Base-by-base conservation (phyloP, 2,797 vertebrate species). In the Pangasius sanitwongsei region DNA sequence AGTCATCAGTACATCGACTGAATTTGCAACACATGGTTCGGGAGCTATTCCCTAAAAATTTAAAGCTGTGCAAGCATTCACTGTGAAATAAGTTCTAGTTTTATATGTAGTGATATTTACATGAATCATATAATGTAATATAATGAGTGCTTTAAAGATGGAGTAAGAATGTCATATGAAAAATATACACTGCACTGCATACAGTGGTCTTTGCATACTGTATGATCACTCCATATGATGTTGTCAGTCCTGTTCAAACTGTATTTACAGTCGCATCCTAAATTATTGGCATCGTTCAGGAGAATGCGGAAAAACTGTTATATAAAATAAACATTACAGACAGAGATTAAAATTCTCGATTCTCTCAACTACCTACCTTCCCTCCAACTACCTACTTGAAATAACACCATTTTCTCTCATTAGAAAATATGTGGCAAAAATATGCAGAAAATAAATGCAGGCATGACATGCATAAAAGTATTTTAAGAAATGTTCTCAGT, bases 11-110 rank as follows among this genome's bases (percentile, higher is more conserved):
- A 83, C 23, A 25, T 37, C 6, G 50, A 53, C 63, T 34, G 7
- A 67, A n/a, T 41, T 69, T 84, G 8, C 61, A 31, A 18, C 55
- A 41, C 80, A 83, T 83, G 25, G 37, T 48, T 44, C 0, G 4
- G 34, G 37, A 69, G 83, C n/a, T 34, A 34, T 70, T n/a, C 65
- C n/a, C 65, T 37, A 85, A 53, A 53, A 55, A 48, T 11, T 34
- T 2, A 70, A 70, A 31, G n/a, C 83, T 55, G 4, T 70, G 31
- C 65, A 85, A 70, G 63, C 31, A 55, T 70, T 85, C 83, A 25
- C 44, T 31, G 20, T 70, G 65, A 85, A 85, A 55, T 23, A 70
- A 85, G 48, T 85, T 65, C 83, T 65, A 50, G 41, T 31, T 84
- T 69, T 69, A 13, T 65, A 50, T 48, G 41, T 15, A 28, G 65